Evolutionary conservation across 1,140 invertebrate genomes (phyloP), one percentile per base, ranked within the genome.

Genomic region (Zaprionus ghesquierei): DNA sequence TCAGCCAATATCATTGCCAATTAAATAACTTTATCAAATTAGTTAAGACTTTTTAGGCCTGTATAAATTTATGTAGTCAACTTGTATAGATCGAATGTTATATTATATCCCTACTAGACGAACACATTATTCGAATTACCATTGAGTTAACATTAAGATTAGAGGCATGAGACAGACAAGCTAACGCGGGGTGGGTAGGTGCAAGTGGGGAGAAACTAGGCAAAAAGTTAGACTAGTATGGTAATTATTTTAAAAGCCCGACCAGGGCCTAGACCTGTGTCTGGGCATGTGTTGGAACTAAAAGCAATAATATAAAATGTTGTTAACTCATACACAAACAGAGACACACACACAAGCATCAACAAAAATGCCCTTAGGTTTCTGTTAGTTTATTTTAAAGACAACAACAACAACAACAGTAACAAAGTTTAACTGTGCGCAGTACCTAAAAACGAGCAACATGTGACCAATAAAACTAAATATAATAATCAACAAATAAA

Each of bases 361-460:
- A 51, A 74, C 23, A 60, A 13, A 62, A 65, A 56, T 69, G 75
- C 65, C 35, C 61, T 75, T 80, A 77, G 81, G 81, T 86, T 86
- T 86, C 79, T 54, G 56, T 76, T 79, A 59, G 59, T 65, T 86
- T 62, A 71, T 87, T 87, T 79, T 22, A 87, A 69, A 82, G 81
- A 74, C 71, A 79, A 87, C 59, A 79, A 81, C 65, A 35, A n/a
- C n/a, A n/a, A n/a, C n/a, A 35, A 35, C 33, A 35, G 13, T 3
- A 77, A 81, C 74, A 68, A 69, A 65, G 58, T 62, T 72, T 68
- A 84, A 82, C 76, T 73, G 50, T 76, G 84, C 79, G 75, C 79
- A 77, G 84, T 89, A 87, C 84, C 84, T 87, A 87, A 77, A 81
- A 70, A 51, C 44, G 50, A 81, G 82, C 75, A 86, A 87, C 82